Conservation (phyloP, 92 coral and sea anemone species). For the Siderastrea siderea region DNA sequence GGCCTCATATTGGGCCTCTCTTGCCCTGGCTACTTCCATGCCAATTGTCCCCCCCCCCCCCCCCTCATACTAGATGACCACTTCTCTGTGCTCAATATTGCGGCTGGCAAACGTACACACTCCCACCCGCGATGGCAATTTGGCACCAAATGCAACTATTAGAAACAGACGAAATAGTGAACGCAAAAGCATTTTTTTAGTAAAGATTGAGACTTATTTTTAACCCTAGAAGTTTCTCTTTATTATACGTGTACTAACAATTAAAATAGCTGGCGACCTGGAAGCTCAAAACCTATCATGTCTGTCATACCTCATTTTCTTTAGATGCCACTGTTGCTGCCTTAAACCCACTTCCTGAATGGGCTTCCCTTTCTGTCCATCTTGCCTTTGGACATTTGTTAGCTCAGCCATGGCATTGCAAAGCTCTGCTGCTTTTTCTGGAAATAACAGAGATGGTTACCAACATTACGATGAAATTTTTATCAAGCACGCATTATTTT, state of each 20-base stretch:
- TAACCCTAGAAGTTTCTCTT: conserved; percentile 6
- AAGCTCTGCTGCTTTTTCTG: conserved; percentile 39
- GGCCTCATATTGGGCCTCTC: no score
- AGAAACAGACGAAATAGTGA: no score
- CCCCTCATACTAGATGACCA: no score
- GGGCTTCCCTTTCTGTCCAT: conserved; percentile 17
- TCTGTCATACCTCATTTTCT: conserved; percentile 29
- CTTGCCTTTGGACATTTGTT: neutral
- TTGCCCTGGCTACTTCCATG: no score
- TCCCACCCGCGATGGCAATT: no score
- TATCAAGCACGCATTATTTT: neutral
- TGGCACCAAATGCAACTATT: no score
- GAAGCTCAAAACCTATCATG: conserved; percentile 7
- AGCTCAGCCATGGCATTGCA: conserved; percentile 25
- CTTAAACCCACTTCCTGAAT: conserved; percentile 14
- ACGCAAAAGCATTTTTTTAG: no score
- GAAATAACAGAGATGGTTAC: no score
- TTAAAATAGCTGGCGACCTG: neutral
- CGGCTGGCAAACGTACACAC: no score
- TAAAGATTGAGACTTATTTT: no score
- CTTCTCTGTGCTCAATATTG: no score
- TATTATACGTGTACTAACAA: neutral
- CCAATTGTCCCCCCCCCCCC: no score
- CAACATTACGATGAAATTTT: neutral
- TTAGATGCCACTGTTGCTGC: conserved; percentile 38